Conservation (phyloP, 2,113 vertebrate species). For the Thinocorus orbignyianus region DNA sequence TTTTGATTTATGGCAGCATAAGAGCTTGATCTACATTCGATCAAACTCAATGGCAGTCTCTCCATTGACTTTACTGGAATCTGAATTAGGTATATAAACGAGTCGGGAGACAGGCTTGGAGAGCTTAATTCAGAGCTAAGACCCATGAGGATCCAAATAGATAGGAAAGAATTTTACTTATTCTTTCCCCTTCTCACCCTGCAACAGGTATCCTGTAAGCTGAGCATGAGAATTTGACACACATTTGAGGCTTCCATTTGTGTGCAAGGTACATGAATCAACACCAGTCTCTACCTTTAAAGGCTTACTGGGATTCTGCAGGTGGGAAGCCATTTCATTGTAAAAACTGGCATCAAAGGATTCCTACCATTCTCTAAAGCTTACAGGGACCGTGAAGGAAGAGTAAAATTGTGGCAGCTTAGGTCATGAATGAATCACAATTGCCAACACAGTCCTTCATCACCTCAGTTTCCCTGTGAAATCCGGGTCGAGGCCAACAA, state of each 20-base stretch:
- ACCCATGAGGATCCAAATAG: background rate
- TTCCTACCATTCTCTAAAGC: background rate
- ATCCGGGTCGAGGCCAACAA: background rate
- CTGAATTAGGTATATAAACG: background rate
- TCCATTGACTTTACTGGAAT: background rate
- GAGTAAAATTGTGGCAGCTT: background rate
- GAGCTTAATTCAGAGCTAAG: background rate
- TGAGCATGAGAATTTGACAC: background rate
- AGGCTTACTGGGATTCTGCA: background rate
- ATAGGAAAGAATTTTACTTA: background rate
- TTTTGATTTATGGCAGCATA: background rate
- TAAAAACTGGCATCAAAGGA: background rate
- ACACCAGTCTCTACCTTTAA: background rate
- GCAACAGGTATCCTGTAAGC: background rate
- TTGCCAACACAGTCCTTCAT: background rate
- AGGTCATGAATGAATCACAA: background rate
- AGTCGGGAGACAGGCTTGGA: background rate
- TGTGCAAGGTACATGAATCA: background rate
- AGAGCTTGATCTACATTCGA: background rate
- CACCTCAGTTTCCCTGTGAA: background rate
- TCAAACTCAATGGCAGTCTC: background rate
- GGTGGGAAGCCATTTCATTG: background rate
- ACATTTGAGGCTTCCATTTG: background rate
- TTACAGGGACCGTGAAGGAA: background rate
- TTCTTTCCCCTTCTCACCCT: background rate